Conservation (phyloP, 2,797 vertebrate genomes). For the Crocodylus rhombifer region DNA sequence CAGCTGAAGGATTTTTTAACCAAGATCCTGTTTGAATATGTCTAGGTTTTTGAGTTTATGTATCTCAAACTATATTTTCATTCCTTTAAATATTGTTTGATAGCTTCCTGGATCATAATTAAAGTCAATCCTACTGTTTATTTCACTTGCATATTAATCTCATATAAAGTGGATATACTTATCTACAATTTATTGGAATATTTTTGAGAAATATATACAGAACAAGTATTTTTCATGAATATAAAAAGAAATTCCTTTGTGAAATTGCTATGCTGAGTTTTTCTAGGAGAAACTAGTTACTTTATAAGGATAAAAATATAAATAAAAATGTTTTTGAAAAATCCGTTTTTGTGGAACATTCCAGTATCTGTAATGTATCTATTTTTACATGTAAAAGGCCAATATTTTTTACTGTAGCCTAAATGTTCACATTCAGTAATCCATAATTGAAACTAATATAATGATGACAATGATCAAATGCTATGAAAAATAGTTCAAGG, state of each 20-base stretch:
- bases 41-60: background rate
- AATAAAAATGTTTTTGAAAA: background rate
- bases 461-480: background rate
- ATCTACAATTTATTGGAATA: background rate
- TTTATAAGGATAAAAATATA: background rate
- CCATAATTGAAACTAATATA: slow-evolving; percentile 50
- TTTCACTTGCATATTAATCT: background rate
- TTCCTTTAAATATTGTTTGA: background rate
- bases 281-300: background rate
- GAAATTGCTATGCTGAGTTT: background rate
- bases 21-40: background rate
- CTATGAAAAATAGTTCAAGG: slow-evolving; percentile 44
- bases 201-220: background rate
- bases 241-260: background rate
- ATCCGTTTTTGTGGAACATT: background rate
- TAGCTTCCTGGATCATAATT: background rate
- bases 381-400: slow-evolving; percentile 15
- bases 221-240: background rate
- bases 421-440: slow-evolving; percentile 39
- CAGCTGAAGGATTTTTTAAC: background rate
- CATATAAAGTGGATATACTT: background rate
- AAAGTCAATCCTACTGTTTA: background rate
- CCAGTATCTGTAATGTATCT: slow-evolving; percentile 19
- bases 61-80: background rate
- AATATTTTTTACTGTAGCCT: slow-evolving; percentile 22